phyloP scores from a whole-genome alignment of 2,797 vertebrate genomes.

The Denticeps clupeoides region DNA sequence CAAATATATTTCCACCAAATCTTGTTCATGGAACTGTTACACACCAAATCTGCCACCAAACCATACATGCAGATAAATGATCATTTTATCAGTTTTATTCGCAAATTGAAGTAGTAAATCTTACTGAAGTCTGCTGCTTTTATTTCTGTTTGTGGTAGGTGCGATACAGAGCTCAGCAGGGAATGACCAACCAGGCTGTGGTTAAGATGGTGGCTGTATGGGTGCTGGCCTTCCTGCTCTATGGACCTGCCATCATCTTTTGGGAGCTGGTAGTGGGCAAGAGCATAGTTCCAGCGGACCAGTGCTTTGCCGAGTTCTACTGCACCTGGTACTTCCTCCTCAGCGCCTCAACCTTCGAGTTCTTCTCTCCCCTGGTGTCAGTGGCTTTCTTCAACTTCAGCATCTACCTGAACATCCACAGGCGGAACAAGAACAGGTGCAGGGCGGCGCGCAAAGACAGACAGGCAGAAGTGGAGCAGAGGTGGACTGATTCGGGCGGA shows the following conservation, averaged over 20 bases:
- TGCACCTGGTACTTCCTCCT: conserved; percentile 97
- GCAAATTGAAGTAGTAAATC: too few species aligned
- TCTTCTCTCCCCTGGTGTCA: conserved; percentile 90
- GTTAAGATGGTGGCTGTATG: conserved; percentile 86
- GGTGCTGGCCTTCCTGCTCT: conserved; percentile 86
- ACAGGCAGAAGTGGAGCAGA: conserved; percentile 18
- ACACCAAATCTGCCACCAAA: too few species aligned
- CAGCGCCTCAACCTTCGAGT: conserved; percentile 86
- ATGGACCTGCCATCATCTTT: conserved; percentile 89
- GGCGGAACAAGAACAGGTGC: conserved; percentile 73
- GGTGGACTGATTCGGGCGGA: conserved; percentile 34
- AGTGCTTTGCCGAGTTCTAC: conserved; percentile 91
- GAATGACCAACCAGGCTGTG: conserved; percentile 74
- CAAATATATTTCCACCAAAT: too few species aligned
- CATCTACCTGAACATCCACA: conserved; percentile 93
- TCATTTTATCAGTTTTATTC: too few species aligned
- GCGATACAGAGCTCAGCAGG: conserved; percentile 85
- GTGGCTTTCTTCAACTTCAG: conserved; percentile 93
- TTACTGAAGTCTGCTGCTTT: too few species aligned
- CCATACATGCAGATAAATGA: too few species aligned
- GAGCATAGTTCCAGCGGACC: conserved; percentile 71
- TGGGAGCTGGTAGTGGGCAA: conserved; percentile 76
- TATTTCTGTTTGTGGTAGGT: too few species aligned
- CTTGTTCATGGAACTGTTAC: too few species aligned
- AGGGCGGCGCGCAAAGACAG: conserved; percentile 54